Evolutionary conservation across 2,888 invertebrate species (phyloP), one percentile per base, ranked within the genome.

Genomic region (Xanthia togata): DNA sequence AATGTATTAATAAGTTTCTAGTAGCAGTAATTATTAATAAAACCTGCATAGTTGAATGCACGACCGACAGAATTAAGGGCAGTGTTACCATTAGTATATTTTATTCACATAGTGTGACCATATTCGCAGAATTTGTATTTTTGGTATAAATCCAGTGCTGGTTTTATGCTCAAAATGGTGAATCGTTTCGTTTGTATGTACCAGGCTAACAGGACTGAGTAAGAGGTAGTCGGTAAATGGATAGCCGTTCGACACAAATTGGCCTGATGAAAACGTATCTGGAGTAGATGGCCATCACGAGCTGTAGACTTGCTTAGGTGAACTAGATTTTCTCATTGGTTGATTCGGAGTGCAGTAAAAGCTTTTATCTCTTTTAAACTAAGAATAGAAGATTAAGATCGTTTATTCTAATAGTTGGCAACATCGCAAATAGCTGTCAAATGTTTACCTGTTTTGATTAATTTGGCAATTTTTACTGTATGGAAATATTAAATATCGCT

Each of bases 211-310:
- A 72, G 69, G 57, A 64, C 70, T 55, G 41, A 78, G 67, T 70
- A 63, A 60, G 38, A 78, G 53, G 50, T 62, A 35, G 63, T 50
- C 60, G 2, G 41, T 44, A 62, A 71, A 84, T 84, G 76, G 79
- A 72, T 63, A 57, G 71, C 60, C 31, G 53, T 60, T 55, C 41
- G 35, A 60, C 73, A 65, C 75, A 84, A 84, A 84, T 84, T 87
- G 77, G 20, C 17, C 44, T 76, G 75, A 79, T 86, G 53, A 62
- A 84, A 79, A 86, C 63, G 62, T 47, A 53, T 53, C 23, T 38
- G 14, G 8, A 14, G n/a, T 55, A 17, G 35, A 55, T 62, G 41
- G 4, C 9, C 17, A 31, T 38, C 53, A 44, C 47, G 23, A 47
- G 11, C 35, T 26, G 23, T 72, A 44, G 44, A 23, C 9, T 47